Conservation (phyloP, 2,113 vertebrate genomes). For the Emydura subglobosa region DNA sequence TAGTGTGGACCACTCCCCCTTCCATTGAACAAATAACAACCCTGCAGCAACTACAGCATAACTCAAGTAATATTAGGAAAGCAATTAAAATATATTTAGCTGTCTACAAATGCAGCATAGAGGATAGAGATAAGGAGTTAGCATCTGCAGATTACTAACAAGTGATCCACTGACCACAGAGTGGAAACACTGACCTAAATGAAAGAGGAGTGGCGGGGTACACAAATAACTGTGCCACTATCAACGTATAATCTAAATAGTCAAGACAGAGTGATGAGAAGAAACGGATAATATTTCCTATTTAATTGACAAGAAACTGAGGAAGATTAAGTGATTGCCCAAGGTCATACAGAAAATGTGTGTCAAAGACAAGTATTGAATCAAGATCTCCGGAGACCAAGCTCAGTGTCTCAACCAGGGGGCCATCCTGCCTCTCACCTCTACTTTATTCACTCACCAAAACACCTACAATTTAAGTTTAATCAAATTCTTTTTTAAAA, state of each 20-base stretch:
- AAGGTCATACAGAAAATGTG: background rate
- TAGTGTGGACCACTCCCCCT: background rate
- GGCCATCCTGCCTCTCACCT: background rate
- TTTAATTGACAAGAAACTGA: background rate
- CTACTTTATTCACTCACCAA: background rate
- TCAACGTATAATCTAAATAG: background rate
- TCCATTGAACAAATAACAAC: background rate
- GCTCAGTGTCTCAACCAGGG: background rate
- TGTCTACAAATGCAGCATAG: background rate
- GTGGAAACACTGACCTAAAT: background rate
- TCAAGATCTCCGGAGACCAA: background rate
- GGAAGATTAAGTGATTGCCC: background rate
- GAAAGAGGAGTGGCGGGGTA: background rate
- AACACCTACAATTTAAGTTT: background rate
- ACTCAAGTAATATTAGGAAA: background rate
- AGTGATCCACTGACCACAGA: background rate
- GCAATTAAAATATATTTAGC: background rate
- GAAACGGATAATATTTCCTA: background rate
- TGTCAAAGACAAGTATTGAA: background rate
- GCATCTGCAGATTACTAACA: background rate
- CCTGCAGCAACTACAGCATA: background rate
- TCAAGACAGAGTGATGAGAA: background rate
- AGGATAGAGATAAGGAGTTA: background rate
- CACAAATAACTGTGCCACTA: too few species aligned
- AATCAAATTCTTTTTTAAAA: background rate